A percentile compares a stretch with the other conserved stretches of the same genome.
Conservation (phyloP, 2,888 invertebrate genomes). For the Crocallis elinguaria region DNA sequence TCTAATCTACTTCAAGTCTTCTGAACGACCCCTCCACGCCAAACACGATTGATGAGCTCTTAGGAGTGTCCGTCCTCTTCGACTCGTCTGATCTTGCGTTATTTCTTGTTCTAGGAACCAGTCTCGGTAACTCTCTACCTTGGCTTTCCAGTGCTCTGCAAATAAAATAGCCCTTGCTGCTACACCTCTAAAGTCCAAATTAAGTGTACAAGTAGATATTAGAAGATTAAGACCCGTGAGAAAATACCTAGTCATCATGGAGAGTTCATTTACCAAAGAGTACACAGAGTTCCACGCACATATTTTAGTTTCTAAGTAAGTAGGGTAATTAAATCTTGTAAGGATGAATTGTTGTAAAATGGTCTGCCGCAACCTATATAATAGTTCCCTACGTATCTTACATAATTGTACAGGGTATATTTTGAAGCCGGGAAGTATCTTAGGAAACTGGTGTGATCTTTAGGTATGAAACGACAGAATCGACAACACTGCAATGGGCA, state of each 20-base stretch:
- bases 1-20: constrained; percentile 70
- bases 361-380: too few species aligned
- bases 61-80: constrained; percentile 73
- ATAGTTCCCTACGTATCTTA: too few species aligned
- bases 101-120: constrained; percentile 55
- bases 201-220: background rate
- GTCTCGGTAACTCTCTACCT: constrained; percentile 62
- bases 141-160: constrained; percentile 57
- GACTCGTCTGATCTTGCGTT: constrained; percentile 76
- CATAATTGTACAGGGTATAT: too few species aligned
- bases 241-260: constrained; percentile 8
- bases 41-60: constrained; percentile 68
- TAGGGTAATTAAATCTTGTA: too few species aligned
- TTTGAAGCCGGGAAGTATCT: too few species aligned
- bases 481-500: too few species aligned
- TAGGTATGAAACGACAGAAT: too few species aligned
- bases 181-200: background rate
- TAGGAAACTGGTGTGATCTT: too few species aligned
- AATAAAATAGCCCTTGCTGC: constrained; percentile 18
- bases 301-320: background rate
- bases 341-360: too few species aligned
- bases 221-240: background rate
- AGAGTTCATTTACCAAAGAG: constrained; percentile 7
- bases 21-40: constrained; percentile 84
- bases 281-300: background rate